Evolutionary conservation across 2,113 vertebrate species (phyloP).

Genomic region (Aegotheles bennettii): DNA sequence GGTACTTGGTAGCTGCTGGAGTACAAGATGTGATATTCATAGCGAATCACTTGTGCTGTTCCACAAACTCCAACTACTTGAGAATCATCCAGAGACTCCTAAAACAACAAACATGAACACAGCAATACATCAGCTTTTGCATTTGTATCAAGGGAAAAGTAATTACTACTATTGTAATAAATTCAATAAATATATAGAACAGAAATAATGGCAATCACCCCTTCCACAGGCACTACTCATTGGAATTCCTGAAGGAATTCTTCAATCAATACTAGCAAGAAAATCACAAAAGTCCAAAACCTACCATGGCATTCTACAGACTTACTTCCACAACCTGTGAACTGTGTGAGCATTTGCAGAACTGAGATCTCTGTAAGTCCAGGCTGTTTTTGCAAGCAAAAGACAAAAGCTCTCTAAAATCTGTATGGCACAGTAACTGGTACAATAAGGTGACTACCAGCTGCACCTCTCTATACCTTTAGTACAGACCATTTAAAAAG

Average conservation of each 20-base stretch:
- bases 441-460: slow-evolving; percentile 26
- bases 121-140: not conserved
- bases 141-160: not conserved
- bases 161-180: not conserved
- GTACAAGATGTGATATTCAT: slow-evolving; percentile 90
- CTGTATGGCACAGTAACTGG: slow-evolving; percentile 27
- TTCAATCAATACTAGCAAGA: not conserved
- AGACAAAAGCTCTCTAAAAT: slow-evolving; percentile 37
- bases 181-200: not conserved
- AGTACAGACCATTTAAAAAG: slow-evolving; percentile 9
- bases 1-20: slow-evolving; percentile 89
- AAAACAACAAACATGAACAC: slow-evolving; percentile 21
- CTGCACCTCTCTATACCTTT: slow-evolving; percentile 26
- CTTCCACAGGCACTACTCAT: not conserved
- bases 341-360: not conserved
- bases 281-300: slow-evolving; percentile 5
- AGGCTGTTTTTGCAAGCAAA: slow-evolving; percentile 34
- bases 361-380: not conserved
- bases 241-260: not conserved
- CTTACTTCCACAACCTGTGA: not conserved
- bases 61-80: not conserved
- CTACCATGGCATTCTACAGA: not conserved
- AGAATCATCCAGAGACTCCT: slow-evolving; percentile 66
- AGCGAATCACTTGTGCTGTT: slow-evolving; percentile 73
- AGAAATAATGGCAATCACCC: slow-evolving; percentile 10